Percentiles rank a stretch among this genome's conserved stretches.
Conservation (phyloP, 2,113 vertebrate species). For the Trinectes maculatus region DNA sequence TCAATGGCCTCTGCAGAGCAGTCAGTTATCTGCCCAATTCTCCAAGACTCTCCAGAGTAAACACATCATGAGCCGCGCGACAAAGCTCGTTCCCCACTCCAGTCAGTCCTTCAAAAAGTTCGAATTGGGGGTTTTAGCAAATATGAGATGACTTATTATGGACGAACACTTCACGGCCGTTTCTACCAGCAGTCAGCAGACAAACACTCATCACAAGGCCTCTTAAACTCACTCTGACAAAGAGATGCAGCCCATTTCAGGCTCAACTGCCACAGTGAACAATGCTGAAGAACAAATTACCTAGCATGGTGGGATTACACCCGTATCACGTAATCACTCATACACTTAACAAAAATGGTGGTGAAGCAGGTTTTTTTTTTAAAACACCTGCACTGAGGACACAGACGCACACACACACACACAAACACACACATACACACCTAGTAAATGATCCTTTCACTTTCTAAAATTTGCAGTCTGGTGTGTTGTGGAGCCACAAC, state of each 20-base stretch:
- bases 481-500: neutral
- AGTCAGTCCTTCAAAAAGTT: constrained; percentile 51
- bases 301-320: constrained; percentile 4
- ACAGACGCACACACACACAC: neutral
- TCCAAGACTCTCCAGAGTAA: constrained; percentile 18
- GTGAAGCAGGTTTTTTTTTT: neutral
- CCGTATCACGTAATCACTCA: constrained; percentile 16
- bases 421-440: neutral
- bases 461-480: neutral
- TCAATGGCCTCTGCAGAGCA: constrained; percentile 37
- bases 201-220: constrained; percentile 49
- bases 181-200: constrained; percentile 33
- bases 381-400: neutral
- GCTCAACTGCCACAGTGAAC: constrained; percentile 7
- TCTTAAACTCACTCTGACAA: constrained; percentile 47
- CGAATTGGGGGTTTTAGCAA: constrained; percentile 33
- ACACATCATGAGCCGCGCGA: constrained; percentile 35
- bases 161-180: constrained; percentile 46
- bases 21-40: neutral
- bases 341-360: neutral
- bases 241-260: constrained; percentile 16
- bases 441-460: constrained; percentile 6
- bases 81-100: constrained; percentile 21
- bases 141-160: constrained; percentile 43
- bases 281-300: constrained; percentile 25